A percentile compares a stretch with the other conserved stretches of the same genome.
Conservation (phyloP, 2,113 vertebrate species). For the Tetrax tetrax region DNA sequence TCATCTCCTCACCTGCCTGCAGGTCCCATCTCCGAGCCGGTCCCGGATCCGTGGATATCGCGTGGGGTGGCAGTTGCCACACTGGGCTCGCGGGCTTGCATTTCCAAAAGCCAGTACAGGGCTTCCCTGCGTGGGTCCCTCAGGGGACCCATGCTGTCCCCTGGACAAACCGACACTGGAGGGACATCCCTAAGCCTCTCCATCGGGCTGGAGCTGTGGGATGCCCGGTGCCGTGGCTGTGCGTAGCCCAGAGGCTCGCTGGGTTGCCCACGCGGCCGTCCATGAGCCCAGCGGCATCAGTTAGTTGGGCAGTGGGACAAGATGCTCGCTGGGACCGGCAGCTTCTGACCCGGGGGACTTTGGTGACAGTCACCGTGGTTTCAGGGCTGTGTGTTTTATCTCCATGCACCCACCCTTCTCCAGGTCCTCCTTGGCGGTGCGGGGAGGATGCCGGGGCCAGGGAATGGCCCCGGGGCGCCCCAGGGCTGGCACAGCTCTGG, state of each 20-base stretch:
- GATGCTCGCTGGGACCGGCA: too few relatives aligned
- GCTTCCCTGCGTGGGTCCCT: background rate
- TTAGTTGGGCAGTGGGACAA: too few relatives aligned
- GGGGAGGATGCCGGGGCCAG: background rate
- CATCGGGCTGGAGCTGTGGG: background rate
- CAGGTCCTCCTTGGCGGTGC: background rate
- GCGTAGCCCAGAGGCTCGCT: background rate
- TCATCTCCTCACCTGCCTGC: background rate
- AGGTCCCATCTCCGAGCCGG: background rate
- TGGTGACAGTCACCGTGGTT: too few relatives aligned
- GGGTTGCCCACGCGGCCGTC: fast-evolving
- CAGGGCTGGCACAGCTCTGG: background rate
- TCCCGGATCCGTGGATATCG: too few relatives aligned
- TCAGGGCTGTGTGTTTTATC: too few relatives aligned
- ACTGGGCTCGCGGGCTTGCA: background rate
- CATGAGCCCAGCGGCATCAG: background rate
- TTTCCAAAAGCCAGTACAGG: background rate
- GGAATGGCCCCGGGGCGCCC: background rate
- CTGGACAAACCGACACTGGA: background rate
- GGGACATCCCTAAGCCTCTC: background rate
- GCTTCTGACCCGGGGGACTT: too few relatives aligned
- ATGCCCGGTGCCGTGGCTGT: fast-evolving
- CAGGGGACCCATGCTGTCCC: background rate
- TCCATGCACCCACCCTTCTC: background rate
- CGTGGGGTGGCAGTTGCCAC: background rate